Conservation (phyloP, 2,113 vertebrate genomes). For the Peromyscus leucopus region DNA sequence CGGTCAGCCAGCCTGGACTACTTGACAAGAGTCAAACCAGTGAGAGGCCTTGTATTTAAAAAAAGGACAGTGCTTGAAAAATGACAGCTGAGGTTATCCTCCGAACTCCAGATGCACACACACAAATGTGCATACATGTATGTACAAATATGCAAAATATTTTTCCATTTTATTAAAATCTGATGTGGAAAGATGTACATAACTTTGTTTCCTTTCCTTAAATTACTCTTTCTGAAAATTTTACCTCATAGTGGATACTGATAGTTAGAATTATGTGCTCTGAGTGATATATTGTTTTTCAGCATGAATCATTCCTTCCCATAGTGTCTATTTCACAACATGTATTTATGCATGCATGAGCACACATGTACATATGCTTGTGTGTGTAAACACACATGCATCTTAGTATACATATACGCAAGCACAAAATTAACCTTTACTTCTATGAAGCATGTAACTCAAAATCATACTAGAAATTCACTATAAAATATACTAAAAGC, state of each 20-base stretch:
- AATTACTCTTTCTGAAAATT: background rate
- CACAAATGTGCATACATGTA: background rate
- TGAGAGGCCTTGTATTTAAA: background rate
- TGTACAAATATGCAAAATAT: background rate
- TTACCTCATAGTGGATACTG: background rate
- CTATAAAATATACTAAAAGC: background rate
- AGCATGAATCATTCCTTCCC: background rate
- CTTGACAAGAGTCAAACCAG: background rate
- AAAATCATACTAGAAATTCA: background rate
- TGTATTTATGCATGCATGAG: background rate
- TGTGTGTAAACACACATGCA: background rate
- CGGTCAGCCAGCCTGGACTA: no score
- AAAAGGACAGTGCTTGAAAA: background rate
- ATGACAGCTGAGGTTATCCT: background rate
- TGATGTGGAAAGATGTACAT: background rate
- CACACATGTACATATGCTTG: no score
- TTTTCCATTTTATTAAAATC: conserved; percentile 26
- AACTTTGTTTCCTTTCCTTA: background rate
- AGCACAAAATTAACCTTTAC: background rate
- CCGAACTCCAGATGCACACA: background rate
- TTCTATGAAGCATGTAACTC: background rate
- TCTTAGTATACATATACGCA: background rate
- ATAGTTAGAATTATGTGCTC: background rate
- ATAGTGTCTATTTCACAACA: background rate
- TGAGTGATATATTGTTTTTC: background rate